Conservation (phyloP, 2,113 vertebrate genomes). For the Cyanoramphus novaezelandiae region DNA sequence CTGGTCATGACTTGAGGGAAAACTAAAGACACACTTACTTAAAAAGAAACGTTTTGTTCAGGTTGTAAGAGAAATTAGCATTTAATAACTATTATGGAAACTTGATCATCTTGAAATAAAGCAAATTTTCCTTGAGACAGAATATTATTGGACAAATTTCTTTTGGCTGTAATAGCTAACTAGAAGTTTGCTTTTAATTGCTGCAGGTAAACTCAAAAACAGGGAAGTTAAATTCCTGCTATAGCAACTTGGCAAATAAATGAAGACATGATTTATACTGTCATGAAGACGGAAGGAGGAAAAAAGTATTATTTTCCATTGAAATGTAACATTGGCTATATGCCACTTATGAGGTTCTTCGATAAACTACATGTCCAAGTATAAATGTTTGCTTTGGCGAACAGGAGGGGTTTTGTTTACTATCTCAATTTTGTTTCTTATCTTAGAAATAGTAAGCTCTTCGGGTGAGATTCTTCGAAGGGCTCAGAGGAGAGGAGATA, state of each 20-base stretch:
- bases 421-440: background rate
- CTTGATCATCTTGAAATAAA: background rate
- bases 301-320: background rate
- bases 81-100: background rate
- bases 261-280: background rate
- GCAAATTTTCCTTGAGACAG: background rate
- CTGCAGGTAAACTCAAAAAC: background rate
- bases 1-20: background rate
- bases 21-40: background rate
- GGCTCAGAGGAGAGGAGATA: background rate
- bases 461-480: background rate
- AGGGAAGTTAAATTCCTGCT: background rate
- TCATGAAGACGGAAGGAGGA: background rate
- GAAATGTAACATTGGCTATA: background rate
- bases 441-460: background rate
- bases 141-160: background rate
- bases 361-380: background rate
- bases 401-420: background rate
- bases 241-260: background rate
- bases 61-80: background rate
- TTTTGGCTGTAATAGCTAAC: background rate
- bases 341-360: background rate
- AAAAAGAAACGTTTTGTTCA: background rate
- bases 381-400: background rate
- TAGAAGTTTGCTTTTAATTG: background rate